Evolutionary conservation across 2,113 vertebrate species (phyloP).

Genomic region (Barnardius zonarius): DNA sequence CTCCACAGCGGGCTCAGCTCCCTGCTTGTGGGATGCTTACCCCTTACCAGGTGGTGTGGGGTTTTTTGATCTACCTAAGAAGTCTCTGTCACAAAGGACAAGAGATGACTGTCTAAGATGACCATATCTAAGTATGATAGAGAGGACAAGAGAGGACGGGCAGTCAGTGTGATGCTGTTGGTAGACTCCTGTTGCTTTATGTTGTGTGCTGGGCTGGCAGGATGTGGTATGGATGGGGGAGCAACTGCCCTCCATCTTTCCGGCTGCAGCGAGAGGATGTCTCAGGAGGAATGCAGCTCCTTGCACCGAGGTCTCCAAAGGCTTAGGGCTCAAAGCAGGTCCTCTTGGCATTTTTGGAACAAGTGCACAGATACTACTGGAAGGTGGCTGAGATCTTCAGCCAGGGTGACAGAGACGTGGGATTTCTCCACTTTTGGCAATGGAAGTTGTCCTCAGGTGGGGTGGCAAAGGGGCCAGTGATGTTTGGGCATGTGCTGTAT

Average conservation of each 20-base stretch:
- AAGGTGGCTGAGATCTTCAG: neutral
- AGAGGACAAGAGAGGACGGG: neutral
- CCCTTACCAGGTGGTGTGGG: neutral
- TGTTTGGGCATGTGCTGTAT: neutral
- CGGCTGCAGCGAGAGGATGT: too few species aligned
- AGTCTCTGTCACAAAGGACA: neutral
- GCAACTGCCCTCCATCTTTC: neutral
- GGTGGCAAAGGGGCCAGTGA: neutral
- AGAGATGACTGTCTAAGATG: neutral
- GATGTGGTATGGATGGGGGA: neutral
- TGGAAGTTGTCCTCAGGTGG: neutral
- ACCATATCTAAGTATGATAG: neutral
- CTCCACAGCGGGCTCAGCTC: accelerated
- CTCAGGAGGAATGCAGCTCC: neutral
- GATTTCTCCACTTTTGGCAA: neutral
- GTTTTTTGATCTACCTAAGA: neutral
- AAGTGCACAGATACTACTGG: neutral
- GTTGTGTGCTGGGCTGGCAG: neutral
- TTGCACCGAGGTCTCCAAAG: neutral
- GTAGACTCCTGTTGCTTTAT: neutral
- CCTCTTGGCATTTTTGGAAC: neutral
- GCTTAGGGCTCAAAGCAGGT: neutral
- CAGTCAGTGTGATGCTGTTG: too few species aligned
- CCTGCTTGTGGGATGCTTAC: neutral
- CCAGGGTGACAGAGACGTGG: accelerated